Percentiles rank a stretch among this genome's conserved stretches.
Conservation (phyloP, 2,113 vertebrate genomes). For the Sinocyclocheilus rhinocerous region DNA sequence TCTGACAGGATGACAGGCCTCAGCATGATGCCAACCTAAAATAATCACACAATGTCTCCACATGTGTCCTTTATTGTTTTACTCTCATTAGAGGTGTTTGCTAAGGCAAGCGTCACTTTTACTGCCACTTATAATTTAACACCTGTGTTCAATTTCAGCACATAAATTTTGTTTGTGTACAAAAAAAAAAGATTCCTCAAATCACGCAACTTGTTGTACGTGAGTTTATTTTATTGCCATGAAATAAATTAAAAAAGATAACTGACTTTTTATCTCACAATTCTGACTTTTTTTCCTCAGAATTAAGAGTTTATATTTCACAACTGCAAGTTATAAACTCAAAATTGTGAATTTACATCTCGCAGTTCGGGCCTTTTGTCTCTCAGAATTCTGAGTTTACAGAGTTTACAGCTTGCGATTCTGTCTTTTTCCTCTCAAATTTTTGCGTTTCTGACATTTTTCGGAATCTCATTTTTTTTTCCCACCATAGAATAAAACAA, state of each 20-base stretch:
- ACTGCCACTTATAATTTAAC: background rate
- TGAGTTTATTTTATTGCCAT: background rate
- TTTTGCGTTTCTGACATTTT: no score
- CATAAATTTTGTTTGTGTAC: background rate
- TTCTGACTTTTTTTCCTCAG: background rate
- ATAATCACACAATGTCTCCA: slow-evolving; percentile 36
- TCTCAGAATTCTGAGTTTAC: no score
- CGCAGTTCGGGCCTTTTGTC: no score
- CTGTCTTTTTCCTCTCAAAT: no score
- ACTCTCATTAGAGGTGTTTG: slow-evolving; percentile 12
- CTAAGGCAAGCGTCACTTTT: background rate
- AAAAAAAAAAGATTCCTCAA: background rate
- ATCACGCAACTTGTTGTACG: background rate
- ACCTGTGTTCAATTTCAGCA: background rate
- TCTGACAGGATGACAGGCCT: slow-evolving; percentile 57
- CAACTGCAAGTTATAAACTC: no score
- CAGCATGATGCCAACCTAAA: slow-evolving; percentile 44
- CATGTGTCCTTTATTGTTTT: background rate
- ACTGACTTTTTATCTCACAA: background rate
- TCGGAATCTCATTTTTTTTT: no score
- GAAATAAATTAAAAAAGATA: background rate
- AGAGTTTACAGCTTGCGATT: no score
- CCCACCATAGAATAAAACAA: no score
- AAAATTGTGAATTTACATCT: no score
- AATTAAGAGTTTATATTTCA: no score